Conservation (phyloP, 2,888 invertebrate genomes). For the Adela reaumurella region DNA sequence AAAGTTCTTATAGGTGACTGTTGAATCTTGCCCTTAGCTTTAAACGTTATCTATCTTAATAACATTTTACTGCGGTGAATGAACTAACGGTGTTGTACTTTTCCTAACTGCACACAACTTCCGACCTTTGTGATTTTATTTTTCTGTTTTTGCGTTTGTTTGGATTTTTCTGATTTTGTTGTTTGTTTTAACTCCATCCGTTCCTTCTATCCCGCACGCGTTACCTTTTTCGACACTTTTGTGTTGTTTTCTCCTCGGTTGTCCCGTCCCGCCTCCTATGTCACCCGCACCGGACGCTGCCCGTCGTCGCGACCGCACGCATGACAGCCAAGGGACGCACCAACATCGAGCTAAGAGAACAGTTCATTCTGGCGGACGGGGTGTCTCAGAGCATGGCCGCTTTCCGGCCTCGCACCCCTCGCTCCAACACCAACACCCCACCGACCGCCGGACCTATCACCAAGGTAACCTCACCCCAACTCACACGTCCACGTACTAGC, state of each 20-base stretch:
- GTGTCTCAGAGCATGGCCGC: constrained; percentile 98
- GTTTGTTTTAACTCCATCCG: constrained; percentile 47
- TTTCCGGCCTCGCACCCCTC: constrained; percentile 92
- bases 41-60: constrained; percentile 16
- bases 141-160: constrained; percentile 29
- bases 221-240: constrained; percentile 36
- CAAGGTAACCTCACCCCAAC: constrained; percentile 87
- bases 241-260: constrained; percentile 40
- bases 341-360: constrained; percentile 98
- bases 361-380: constrained; percentile 98
- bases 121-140: constrained; percentile 22
- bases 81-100: constrained; percentile 48
- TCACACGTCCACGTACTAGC: too few relatives aligned
- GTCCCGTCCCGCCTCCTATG: constrained; percentile 40
- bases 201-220: constrained; percentile 49
- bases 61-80: constrained; percentile 39
- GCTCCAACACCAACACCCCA: constrained; percentile 69
- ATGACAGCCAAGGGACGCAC: constrained; percentile 97
- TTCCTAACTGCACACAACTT: constrained; percentile 44
- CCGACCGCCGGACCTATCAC: constrained; percentile 85
- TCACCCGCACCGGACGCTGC: constrained; percentile 45
- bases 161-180: constrained; percentile 29
- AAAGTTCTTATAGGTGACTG: too few relatives aligned
- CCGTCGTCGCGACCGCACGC: constrained; percentile 26
- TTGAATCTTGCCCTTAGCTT: constrained; percentile 34